These are phyloP conservation scores for Shinisaurus crocodilurus DNA, from an alignment of 2,113 vertebrate genomes.

Conservation along the genomic window DNA sequence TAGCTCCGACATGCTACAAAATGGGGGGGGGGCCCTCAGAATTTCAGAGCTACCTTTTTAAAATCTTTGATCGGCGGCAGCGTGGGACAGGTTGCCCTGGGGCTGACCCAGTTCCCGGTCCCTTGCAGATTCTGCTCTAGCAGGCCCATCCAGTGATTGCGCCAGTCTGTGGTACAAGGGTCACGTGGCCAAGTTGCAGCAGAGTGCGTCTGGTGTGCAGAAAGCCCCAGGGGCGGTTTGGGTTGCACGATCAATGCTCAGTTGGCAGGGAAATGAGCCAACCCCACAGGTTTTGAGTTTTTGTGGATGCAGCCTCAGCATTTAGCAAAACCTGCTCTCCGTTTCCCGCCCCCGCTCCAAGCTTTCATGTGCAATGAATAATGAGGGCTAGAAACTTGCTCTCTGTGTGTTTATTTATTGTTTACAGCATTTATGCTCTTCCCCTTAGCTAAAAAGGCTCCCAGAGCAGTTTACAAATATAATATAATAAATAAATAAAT, in stretches of 20 bases:
- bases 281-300: not conserved
- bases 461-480: too few relatives aligned
- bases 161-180: not conserved
- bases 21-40: rapidly evolving
- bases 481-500: too few relatives aligned
- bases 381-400: not conserved
- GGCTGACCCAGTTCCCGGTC: not conserved
- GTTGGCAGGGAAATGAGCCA: not conserved
- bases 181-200: not conserved
- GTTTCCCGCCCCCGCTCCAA: too few relatives aligned
- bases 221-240: not conserved
- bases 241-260: not conserved
- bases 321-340: not conserved
- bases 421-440: too few relatives aligned
- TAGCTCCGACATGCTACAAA: not conserved
- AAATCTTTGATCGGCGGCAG: not conserved
- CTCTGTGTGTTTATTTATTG: not conserved
- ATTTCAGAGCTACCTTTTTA: too few relatives aligned
- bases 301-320: too few relatives aligned
- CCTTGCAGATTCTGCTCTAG: not conserved
- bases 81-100: not conserved
- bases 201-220: not conserved
- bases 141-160: not conserved
- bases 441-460: too few relatives aligned
- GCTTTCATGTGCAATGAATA: too few relatives aligned